Conservation (phyloP, 2,888 invertebrate genomes). For the Leptura quadrifasciata region DNA sequence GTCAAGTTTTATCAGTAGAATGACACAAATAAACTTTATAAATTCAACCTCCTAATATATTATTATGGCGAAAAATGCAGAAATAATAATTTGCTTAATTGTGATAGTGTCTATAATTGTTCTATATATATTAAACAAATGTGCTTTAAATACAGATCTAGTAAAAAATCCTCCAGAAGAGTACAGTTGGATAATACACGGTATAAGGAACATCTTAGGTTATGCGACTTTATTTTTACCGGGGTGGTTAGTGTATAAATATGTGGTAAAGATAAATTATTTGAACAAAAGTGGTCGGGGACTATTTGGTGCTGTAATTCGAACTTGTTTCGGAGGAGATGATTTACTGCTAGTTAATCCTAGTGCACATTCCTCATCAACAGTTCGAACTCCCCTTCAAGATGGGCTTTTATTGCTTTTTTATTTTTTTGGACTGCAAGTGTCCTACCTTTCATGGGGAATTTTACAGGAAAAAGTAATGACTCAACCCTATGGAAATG, state of each 20-base stretch:
- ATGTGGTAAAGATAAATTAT: conserved; percentile 86
- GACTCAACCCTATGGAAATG: conserved; percentile 86
- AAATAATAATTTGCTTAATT: conserved; percentile 70
- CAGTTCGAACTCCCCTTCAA: conserved; percentile 75
- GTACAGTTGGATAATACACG: conserved; percentile 85
- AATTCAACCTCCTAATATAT: background rate
- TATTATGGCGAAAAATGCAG: conserved; percentile 70
- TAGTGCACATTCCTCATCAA: conserved; percentile 40
- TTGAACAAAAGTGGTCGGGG: conserved; percentile 82
- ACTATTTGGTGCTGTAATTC: conserved; percentile 72
- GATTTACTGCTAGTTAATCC: conserved; percentile 69
- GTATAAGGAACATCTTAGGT: conserved; percentile 88
- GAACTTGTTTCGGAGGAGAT: conserved; percentile 76
- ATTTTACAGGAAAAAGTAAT: conserved; percentile 98
- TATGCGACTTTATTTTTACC: conserved; percentile 93
- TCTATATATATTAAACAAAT: conserved; percentile 67
- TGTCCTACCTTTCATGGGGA: conserved; percentile 96
- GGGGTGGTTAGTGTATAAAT: conserved; percentile 88
- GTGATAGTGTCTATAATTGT: conserved; percentile 54
- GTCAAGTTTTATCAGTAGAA: background rate
- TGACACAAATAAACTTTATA: conserved; percentile 7
- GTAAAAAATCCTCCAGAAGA: conserved; percentile 74
- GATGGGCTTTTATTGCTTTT: conserved; percentile 80
- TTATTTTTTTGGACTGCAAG: conserved; percentile 92
- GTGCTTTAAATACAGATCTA: conserved; percentile 66